Conservation (phyloP, 2,797 vertebrate species). For the Hippoglossus hippoglossus region DNA sequence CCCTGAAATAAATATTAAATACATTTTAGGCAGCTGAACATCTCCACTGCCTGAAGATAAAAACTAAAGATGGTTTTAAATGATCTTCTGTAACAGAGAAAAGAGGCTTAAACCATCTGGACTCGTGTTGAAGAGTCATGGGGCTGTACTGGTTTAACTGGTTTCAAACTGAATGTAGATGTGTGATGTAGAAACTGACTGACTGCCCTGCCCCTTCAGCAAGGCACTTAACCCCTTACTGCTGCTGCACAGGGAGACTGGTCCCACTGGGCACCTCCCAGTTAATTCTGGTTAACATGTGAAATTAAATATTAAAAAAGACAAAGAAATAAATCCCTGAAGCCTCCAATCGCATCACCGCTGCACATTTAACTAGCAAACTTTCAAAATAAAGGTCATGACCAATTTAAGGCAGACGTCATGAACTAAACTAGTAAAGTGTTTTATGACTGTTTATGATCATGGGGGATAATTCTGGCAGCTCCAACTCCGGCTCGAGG, state of each 20-base stretch:
- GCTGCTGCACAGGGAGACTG: conserved; percentile 14
- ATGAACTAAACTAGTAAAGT: background rate
- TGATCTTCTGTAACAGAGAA: no score
- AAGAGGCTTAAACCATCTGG: conserved; percentile 15
- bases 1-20: background rate
- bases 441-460: conserved; percentile 62
- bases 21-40: background rate
- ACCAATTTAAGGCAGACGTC: conserved; percentile 65
- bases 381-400: conserved; percentile 13
- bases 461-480: conserved; percentile 44
- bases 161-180: no score
- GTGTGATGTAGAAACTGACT: background rate
- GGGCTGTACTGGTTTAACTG: background rate
- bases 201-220: conserved; percentile 16
- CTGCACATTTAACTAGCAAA: background rate
- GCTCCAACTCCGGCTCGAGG: conserved; percentile 41
- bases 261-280: background rate
- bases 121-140: background rate
- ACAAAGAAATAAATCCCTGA: background rate
- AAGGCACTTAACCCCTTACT: conserved; percentile 42
- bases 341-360: conserved; percentile 15
- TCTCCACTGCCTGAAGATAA: no score
- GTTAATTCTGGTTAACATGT: no score
- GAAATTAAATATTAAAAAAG: background rate
- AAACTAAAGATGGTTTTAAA: no score